A percentile compares a stretch with the other conserved stretches of the same genome.
Evolutionary conservation across 1,140 invertebrate genomes (phyloP).

Genomic region (Drosophila kohkoa): DNA sequence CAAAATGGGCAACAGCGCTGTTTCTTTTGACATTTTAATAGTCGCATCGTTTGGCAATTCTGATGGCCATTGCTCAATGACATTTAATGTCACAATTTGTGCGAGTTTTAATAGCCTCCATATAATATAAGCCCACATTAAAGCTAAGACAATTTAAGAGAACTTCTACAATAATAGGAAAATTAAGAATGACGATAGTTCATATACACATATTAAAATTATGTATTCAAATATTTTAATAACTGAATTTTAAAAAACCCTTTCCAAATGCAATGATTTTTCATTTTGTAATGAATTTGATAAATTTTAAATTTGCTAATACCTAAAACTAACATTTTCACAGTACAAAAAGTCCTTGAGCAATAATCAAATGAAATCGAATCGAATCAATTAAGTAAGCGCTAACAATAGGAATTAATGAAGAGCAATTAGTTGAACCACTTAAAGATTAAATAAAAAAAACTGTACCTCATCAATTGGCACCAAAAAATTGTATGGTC

Average conservation of each 20-base stretch:
- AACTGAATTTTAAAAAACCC: too few relatives aligned
- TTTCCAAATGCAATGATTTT: too few relatives aligned
- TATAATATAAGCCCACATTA: not conserved
- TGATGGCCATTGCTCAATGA: slow-evolving; percentile 58
- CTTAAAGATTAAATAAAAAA: slow-evolving; percentile 22
- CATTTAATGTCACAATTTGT: slow-evolving; percentile 75
- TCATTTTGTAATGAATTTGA: too few relatives aligned
- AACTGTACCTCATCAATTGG: slow-evolving; percentile 38
- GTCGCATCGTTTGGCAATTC: slow-evolving; percentile 51
- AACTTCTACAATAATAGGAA: too few relatives aligned
- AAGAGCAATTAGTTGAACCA: slow-evolving; percentile 38
- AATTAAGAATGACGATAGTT: too few relatives aligned
- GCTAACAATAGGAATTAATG: slow-evolving; percentile 49
- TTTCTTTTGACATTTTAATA: slow-evolving; percentile 81
- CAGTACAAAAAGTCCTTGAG: not conserved
- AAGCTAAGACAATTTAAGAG: too few relatives aligned
- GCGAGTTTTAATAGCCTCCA: slow-evolving; percentile 41
- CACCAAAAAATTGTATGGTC: slow-evolving; percentile 20
- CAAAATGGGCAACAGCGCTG: slow-evolving; percentile 62
- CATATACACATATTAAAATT: too few relatives aligned
- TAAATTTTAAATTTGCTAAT: not conserved
- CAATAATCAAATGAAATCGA: not conserved
- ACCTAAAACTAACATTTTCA: slow-evolving; percentile 2
- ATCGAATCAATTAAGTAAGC: slow-evolving; percentile 29
- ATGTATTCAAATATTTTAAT: too few relatives aligned